phyloP scores from a whole-genome alignment of 2,888 invertebrate species.

The Sabatieria punctata region DNA sequence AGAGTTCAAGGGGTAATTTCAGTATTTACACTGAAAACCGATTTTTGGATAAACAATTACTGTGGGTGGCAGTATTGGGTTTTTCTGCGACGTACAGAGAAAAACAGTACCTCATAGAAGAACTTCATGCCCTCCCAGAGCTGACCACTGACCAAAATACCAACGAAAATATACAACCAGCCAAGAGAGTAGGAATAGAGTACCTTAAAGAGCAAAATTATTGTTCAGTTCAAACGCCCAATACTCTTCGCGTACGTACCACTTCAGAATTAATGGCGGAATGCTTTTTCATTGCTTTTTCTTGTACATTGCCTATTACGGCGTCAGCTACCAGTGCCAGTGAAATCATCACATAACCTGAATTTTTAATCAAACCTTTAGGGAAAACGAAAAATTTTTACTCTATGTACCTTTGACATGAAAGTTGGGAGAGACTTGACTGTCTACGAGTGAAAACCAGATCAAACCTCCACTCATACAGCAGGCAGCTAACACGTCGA shows the following conservation, averaged over 20 bases:
- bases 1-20: no score
- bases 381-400: no score
- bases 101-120: slow-evolving; percentile 48
- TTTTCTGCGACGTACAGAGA: no score
- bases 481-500: slow-evolving; percentile 66
- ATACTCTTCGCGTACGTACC: slow-evolving; percentile 34
- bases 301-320: slow-evolving; percentile 86
- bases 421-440: slow-evolving; percentile 44
- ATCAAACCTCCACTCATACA: slow-evolving; percentile 75
- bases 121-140: slow-evolving; percentile 55
- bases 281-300: slow-evolving; percentile 72
- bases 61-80: no score
- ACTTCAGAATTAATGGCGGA: slow-evolving; percentile 74
- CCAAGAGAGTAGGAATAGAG: slow-evolving; percentile 79
- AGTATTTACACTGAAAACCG: no score
- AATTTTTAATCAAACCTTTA: background rate
- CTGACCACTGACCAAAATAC: slow-evolving; percentile 54
- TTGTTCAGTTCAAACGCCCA: no score
- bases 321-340: slow-evolving; percentile 81
- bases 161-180: slow-evolving; percentile 56
- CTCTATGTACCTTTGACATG: slow-evolving; percentile 40
- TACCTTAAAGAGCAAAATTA: slow-evolving; percentile 38
- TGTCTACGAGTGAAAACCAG: slow-evolving; percentile 69
- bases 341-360: slow-evolving; percentile 42
- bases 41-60: no score